A percentile compares a stretch with the other conserved stretches of the same genome.
These are phyloP conservation scores for Caenorhabditis sulstoni DNA, from an alignment of 2,888 invertebrate genomes.

Conservation along the genomic window DNA sequence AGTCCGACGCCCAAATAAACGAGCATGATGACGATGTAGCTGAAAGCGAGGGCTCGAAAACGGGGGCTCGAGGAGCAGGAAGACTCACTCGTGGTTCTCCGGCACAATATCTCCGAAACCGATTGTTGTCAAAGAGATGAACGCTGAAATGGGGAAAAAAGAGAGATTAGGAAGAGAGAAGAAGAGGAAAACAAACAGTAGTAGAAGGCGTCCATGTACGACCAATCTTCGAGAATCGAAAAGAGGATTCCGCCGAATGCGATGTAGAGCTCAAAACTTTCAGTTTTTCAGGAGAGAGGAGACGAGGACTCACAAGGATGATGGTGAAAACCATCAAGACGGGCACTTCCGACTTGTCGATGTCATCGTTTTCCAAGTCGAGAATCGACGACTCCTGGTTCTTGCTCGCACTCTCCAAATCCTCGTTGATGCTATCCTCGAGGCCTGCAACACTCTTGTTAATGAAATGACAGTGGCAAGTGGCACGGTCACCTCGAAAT, in stretches of 20 bases:
- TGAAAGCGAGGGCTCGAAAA: slow-evolving; percentile 26
- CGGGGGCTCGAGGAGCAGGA: background rate
- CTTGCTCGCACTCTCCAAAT: slow-evolving; percentile 43
- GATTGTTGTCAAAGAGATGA: slow-evolving; percentile 80
- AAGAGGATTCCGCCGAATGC: slow-evolving; percentile 81
- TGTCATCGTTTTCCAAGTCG: slow-evolving; percentile 64
- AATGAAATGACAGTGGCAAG: no score
- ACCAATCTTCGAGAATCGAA: slow-evolving; percentile 82
- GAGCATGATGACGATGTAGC: slow-evolving; percentile 79
- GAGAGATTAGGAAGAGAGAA: slow-evolving; percentile 6
- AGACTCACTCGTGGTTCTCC: slow-evolving; percentile 74
- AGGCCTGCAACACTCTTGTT: slow-evolving; percentile 34
- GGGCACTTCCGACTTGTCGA: slow-evolving; percentile 79
- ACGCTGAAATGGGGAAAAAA: slow-evolving; percentile 65
- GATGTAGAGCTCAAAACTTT: slow-evolving; percentile 80
- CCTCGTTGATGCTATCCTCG: slow-evolving; percentile 42
- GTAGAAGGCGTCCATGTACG: slow-evolving; percentile 83
- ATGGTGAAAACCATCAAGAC: slow-evolving; percentile 80
- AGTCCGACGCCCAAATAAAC: slow-evolving; percentile 80
- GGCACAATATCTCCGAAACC: slow-evolving; percentile 80
- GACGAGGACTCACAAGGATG: slow-evolving; percentile 78
- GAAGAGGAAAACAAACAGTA: slow-evolving; percentile 80
- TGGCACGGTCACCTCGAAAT: slow-evolving; percentile 30
- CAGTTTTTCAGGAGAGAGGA: no score
- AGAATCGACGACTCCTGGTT: slow-evolving; percentile 56